Percentiles rank a stretch among this genome's conserved stretches.
These are phyloP conservation scores for Eupsilia transversa DNA, from an alignment of 2,888 invertebrate genomes.

Conservation along the genomic window DNA sequence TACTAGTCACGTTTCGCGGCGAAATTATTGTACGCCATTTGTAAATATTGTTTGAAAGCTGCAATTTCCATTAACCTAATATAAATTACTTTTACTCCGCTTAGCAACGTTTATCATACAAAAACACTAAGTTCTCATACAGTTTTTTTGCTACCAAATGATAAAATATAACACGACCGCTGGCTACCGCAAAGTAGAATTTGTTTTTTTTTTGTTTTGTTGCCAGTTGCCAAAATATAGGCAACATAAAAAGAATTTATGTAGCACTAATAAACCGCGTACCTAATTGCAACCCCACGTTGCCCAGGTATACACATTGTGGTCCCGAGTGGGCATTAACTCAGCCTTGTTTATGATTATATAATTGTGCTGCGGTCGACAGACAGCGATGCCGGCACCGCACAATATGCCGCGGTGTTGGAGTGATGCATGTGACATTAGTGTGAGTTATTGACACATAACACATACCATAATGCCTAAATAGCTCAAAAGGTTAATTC, in stretches of 20 bases:
- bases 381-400: conserved; percentile 8
- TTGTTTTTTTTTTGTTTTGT: no score
- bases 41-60: neutral
- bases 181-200: neutral
- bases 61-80: neutral
- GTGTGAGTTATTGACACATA: neutral
- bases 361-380: conserved; percentile 38
- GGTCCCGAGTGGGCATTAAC: conserved; percentile 46
- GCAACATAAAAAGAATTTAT: conserved; percentile 44
- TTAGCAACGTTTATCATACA: neutral
- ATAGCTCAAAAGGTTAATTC: neutral
- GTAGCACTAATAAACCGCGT: conserved; percentile 30
- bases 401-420: conserved; percentile 24
- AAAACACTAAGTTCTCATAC: neutral
- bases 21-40: neutral
- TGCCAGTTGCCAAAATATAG: conserved; percentile 13
- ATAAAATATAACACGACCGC: conserved; percentile 11
- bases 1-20: neutral
- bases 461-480: neutral
- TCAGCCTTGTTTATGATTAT: conserved; percentile 55
- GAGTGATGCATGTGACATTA: conserved; percentile 23
- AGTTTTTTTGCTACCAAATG: neutral
- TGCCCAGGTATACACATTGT: conserved; percentile 42
- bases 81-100: neutral
- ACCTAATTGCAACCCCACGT: conserved; percentile 40